phyloP scores from a whole-genome alignment of 2,888 invertebrate species.

The Lordiphosa fenestrarum region DNA sequence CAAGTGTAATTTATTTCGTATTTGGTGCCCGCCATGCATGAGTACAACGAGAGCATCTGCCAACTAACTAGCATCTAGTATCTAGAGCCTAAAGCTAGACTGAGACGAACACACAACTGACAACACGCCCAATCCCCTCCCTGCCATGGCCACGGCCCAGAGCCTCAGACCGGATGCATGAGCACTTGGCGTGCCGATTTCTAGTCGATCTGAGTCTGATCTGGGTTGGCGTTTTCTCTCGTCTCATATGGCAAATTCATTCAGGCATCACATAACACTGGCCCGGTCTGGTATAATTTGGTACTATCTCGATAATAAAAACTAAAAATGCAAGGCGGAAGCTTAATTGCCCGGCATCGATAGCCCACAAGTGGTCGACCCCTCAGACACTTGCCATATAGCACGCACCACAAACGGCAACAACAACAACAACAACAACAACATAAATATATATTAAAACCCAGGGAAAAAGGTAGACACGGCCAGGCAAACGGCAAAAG shows the following conservation, averaged over 20 bases:
- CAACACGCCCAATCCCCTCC: conserved; percentile 22
- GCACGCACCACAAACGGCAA: conserved; percentile 55
- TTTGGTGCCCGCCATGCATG: conserved; percentile 71
- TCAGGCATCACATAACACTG: conserved; percentile 58
- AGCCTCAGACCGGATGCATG: conserved; percentile 41
- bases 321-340: conserved; percentile 40
- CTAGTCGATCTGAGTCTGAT: conserved; percentile 36
- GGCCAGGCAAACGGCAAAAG: conserved; percentile 1
- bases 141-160: conserved; percentile 14
- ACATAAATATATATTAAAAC: conserved; percentile 57
- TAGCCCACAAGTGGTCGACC: conserved; percentile 56
- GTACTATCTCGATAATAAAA: conserved; percentile 42
- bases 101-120: conserved; percentile 6
- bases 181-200: conserved; percentile 45
- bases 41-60: conserved; percentile 33
- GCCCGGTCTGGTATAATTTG: conserved; percentile 41
- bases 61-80: conserved; percentile 33
- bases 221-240: conserved; percentile 12
- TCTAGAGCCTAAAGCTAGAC: conserved; percentile 23
- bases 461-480: conserved; percentile 41
- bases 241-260: conserved; percentile 53
- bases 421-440: conserved; percentile 11
- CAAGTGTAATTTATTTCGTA: conserved; percentile 79
- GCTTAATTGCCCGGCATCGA: conserved; percentile 33
- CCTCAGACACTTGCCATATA: conserved; percentile 42